phyloP scores from a whole-genome alignment of 2,113 vertebrate species.

The Phrynosoma blainvillii region DNA sequence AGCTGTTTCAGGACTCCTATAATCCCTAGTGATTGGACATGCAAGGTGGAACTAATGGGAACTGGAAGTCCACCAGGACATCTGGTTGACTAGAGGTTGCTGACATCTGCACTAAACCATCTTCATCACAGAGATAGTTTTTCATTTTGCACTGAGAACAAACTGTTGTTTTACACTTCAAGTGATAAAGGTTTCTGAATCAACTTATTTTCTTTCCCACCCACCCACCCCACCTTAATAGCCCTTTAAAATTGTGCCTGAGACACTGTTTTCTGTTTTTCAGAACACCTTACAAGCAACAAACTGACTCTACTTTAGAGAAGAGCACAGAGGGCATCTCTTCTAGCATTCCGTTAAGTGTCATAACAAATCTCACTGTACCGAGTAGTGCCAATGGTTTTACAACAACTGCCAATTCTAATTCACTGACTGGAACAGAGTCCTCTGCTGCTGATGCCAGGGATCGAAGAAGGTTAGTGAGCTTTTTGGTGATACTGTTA shows the following conservation, averaged over 20 bases:
- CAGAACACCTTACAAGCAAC: constrained; percentile 77
- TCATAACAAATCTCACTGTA: constrained; percentile 75
- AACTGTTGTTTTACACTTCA: background rate
- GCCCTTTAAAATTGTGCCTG: background rate
- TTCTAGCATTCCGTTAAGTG: constrained; percentile 74
- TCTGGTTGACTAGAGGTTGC: background rate
- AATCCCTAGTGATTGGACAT: background rate
- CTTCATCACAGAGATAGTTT: background rate
- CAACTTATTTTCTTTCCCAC: background rate
- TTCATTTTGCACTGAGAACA: background rate
- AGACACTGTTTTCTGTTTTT: constrained; percentile 66
- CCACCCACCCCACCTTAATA: no score
- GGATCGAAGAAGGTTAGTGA: constrained; percentile 78
- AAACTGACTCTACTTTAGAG: constrained; percentile 72
- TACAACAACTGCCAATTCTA: constrained; percentile 44
- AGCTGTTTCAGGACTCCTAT: background rate
- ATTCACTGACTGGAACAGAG: constrained; percentile 67
- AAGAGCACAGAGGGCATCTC: constrained; percentile 67
- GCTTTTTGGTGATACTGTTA: constrained; percentile 26
- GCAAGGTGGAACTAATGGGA: background rate
- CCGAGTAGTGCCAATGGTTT: constrained; percentile 70
- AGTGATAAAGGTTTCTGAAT: background rate
- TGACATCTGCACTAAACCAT: background rate
- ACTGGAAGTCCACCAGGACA: background rate
- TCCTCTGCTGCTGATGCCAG: constrained; percentile 72